Evolutionary conservation across 2,113 vertebrate genomes (phyloP).

Genomic region (Typhlomys cinereus): DNA sequence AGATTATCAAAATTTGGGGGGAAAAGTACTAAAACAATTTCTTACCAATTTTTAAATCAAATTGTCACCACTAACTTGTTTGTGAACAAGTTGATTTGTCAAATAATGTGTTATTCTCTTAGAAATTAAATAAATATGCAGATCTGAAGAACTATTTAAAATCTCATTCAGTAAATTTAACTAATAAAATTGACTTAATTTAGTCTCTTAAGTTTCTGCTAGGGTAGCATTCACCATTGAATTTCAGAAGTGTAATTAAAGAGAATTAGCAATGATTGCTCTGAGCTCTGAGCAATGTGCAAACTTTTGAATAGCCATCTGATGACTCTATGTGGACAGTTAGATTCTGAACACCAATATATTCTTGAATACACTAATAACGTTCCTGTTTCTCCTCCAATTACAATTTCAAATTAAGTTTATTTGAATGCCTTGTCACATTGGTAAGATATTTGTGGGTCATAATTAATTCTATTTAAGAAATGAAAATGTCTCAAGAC

Average conservation of each 20-base stretch:
- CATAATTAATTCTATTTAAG: slow-evolving; percentile 67
- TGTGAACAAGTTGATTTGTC: background rate
- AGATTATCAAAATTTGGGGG: background rate
- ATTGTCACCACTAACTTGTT: background rate
- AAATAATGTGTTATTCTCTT: background rate
- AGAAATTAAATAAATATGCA: slow-evolving; percentile 20
- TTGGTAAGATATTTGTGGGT: slow-evolving; percentile 40
- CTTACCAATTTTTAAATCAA: slow-evolving; percentile 6
- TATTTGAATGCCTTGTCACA: slow-evolving; percentile 62
- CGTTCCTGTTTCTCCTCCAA: slow-evolving; percentile 52
- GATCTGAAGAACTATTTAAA: slow-evolving; percentile 21
- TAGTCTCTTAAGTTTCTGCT: background rate
- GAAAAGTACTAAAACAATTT: background rate
- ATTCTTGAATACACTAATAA: slow-evolving; percentile 68
- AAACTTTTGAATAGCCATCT: slow-evolving; percentile 53
- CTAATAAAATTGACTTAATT: slow-evolving; percentile 37
- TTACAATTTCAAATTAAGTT: slow-evolving; percentile 72
- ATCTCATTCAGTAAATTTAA: slow-evolving; percentile 27
- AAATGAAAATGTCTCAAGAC: slow-evolving; percentile 40
- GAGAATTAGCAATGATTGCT: slow-evolving; percentile 50
- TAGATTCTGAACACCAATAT: slow-evolving; percentile 60
- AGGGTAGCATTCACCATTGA: background rate
- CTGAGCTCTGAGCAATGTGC: slow-evolving; percentile 16
- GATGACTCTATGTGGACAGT: slow-evolving; percentile 37
- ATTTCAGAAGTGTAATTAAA: slow-evolving; percentile 64